Conservation (phyloP, 2,797 vertebrate genomes). For the Ciconia nigra region DNA sequence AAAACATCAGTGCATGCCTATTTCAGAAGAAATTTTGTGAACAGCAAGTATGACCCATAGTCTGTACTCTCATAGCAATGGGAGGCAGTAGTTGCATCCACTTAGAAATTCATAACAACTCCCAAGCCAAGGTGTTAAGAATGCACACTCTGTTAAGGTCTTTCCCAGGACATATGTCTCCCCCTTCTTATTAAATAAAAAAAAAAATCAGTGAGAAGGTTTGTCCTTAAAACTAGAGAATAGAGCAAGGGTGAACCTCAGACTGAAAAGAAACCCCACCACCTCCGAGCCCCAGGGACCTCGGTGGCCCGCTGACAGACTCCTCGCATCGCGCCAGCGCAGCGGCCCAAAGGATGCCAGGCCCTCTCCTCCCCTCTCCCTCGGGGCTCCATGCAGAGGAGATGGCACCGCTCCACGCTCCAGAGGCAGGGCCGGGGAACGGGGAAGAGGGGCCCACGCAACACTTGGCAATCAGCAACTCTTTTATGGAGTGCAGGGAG, state of each 20-base stretch:
- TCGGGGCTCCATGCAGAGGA: neutral
- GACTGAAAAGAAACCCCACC: neutral
- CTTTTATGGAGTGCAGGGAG: neutral
- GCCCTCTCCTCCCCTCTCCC: neutral
- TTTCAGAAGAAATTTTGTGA: neutral
- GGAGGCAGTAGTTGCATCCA: neutral
- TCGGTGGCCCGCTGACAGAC: rapidly evolving
- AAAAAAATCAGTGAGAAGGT: neutral
- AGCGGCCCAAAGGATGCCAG: neutral
- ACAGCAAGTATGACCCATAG: neutral
- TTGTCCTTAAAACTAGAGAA: neutral
- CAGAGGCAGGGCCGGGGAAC: neutral
- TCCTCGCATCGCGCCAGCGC: rapidly evolving
- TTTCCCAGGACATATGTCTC: neutral
- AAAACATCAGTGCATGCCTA: neutral
- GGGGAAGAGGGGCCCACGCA: neutral
- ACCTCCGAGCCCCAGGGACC: neutral
- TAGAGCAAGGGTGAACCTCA: neutral
- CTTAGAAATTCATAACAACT: neutral
- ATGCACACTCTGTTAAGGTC: neutral
- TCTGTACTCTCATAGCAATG: neutral
- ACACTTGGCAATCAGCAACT: neutral
- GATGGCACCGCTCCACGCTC: neutral
- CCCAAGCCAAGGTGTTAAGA: neutral
- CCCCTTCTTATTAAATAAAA: neutral